Percentiles rank a stretch among this genome's conserved stretches.
Conservation (phyloP, 1,140 invertebrate genomes). For the Ladona fulva region DNA sequence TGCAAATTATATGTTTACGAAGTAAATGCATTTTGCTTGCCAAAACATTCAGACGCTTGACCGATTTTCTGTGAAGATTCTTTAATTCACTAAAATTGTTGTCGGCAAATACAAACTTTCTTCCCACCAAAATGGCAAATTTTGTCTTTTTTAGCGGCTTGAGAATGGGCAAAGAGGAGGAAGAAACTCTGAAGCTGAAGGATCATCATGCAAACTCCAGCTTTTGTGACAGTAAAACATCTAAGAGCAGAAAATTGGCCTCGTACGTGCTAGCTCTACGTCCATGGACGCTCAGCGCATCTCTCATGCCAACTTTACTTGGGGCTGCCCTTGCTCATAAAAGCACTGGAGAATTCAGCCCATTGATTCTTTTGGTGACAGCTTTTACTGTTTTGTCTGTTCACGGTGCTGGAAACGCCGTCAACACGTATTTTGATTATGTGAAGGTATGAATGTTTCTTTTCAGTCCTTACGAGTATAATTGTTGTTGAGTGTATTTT, state of each 20-base stretch:
- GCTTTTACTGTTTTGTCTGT: slow-evolving; percentile 79
- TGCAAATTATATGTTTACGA: too few relatives aligned
- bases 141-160: background rate
- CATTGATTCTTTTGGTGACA: slow-evolving; percentile 68
- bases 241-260: slow-evolving; percentile 64
- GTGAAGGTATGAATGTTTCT: slow-evolving; percentile 42
- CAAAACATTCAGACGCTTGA: too few relatives aligned
- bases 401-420: slow-evolving; percentile 92
- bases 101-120: too few relatives aligned
- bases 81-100: too few relatives aligned
- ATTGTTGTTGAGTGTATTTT: too few relatives aligned
- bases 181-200: background rate
- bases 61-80: too few relatives aligned
- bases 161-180: background rate
- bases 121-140: too few relatives aligned
- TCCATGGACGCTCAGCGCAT: slow-evolving; percentile 88
- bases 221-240: background rate
- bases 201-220: background rate
- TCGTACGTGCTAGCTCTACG: slow-evolving; percentile 77
- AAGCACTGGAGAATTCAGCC: slow-evolving; percentile 58
- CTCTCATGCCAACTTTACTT: slow-evolving; percentile 77
- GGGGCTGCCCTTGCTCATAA: slow-evolving; percentile 82
- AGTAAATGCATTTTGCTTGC: too few relatives aligned
- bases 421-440: slow-evolving; percentile 94
- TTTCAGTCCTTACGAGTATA: too few relatives aligned